A percentile compares a stretch with the other conserved stretches of the same genome.
Evolutionary conservation across 2,113 vertebrate species (phyloP).

Genomic region (Forbesichthys agassizii): DNA sequence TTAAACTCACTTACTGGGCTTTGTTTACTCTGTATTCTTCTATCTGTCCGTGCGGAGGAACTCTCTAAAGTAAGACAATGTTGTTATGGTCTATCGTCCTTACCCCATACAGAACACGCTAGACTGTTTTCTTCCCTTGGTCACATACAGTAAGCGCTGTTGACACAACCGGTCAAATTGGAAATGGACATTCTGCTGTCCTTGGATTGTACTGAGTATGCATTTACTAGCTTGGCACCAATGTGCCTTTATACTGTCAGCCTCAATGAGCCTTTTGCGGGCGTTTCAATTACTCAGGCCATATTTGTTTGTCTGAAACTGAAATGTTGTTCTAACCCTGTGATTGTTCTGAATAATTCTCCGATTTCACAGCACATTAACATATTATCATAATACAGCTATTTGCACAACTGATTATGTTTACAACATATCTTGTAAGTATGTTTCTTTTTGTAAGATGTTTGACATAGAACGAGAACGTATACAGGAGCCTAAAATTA

Average conservation of each 20-base stretch:
- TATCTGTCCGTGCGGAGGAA: constrained; percentile 26
- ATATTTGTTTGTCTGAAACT: constrained; percentile 37
- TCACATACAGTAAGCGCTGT: no score
- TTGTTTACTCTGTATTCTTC: constrained; percentile 6
- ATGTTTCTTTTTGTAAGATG: no score
- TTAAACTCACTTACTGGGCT: no score
- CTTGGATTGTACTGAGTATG: constrained; percentile 5
- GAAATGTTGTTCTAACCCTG: no score
- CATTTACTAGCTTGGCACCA: constrained; percentile 10
- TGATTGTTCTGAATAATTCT: constrained; percentile 1
- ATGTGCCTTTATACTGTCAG: background rate
- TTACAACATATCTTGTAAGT: background rate
- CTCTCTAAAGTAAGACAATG: constrained; percentile 29
- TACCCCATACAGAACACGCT: no score
- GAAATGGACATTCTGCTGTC: background rate
- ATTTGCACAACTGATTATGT: constrained; percentile 20
- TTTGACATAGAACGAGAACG: background rate
- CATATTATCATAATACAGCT: constrained; percentile 1
- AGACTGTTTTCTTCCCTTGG: no score
- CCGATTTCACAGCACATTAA: constrained; percentile 13
- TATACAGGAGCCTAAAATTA: background rate
- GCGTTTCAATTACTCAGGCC: constrained; percentile 1
- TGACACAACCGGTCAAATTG: no score
- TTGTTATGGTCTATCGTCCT: constrained; percentile 9
- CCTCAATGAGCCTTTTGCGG: background rate